Percentiles rank a stretch among this genome's conserved stretches.
Evolutionary conservation across 2,113 vertebrate genomes (phyloP).

Genomic region (Burhinus oedicnemus): DNA sequence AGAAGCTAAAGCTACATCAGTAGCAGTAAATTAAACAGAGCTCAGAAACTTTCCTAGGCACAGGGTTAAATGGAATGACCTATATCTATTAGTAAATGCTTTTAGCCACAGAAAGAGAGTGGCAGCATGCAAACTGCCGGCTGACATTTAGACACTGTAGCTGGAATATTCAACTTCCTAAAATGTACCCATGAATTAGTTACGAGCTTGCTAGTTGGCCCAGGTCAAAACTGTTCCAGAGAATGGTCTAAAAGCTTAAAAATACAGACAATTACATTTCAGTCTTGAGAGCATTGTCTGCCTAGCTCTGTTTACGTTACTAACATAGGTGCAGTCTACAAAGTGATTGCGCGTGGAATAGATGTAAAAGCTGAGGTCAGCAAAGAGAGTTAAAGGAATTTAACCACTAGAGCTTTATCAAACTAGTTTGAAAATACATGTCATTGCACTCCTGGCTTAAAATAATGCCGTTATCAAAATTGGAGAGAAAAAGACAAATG

Average conservation of each 20-base stretch:
- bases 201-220: not conserved
- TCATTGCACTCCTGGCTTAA: not conserved
- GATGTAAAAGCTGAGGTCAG: not conserved
- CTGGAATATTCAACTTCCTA: not conserved
- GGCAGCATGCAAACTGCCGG: not conserved
- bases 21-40: not conserved
- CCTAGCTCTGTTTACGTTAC: not conserved
- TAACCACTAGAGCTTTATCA: not conserved
- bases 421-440: not conserved
- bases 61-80: not conserved
- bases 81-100: not conserved
- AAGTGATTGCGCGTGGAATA: not conserved
- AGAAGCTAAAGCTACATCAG: not conserved
- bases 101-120: not conserved
- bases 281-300: not conserved
- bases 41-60: not conserved
- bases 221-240: not conserved
- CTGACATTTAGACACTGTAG: not conserved
- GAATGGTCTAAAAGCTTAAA: not conserved
- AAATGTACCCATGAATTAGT: not conserved
- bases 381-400: not conserved
- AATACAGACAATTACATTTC: not conserved
- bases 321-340: not conserved
- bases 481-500: not conserved
- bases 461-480: not conserved